Percentiles rank a stretch among this genome's conserved stretches.
These are phyloP conservation scores for Bufotes viridis DNA, from an alignment of 2,797 vertebrate genomes.

Conservation along the genomic window DNA sequence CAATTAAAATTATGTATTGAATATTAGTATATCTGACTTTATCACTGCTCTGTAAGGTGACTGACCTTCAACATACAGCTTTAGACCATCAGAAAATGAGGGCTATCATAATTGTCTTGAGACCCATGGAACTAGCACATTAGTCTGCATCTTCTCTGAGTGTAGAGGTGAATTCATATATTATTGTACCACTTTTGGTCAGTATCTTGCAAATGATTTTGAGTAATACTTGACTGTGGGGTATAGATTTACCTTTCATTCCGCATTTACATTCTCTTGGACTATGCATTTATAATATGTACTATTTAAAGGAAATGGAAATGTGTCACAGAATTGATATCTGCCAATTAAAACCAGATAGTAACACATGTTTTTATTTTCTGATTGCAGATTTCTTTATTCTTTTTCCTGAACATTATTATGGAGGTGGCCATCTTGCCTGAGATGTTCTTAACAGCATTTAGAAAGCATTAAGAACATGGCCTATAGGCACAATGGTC, in stretches of 20 bases:
- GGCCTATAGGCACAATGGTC: too few relatives aligned
- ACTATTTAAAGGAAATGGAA: neutral
- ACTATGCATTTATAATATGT: neutral
- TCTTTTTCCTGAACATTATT: too few relatives aligned
- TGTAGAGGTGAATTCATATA: neutral
- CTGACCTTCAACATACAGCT: neutral
- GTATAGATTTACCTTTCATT: neutral
- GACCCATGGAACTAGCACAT: neutral
- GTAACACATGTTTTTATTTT: too few relatives aligned
- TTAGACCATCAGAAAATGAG: neutral
- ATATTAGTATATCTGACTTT: neutral
- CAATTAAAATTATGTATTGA: neutral
- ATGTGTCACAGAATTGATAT: too few relatives aligned
- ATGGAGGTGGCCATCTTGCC: too few relatives aligned
- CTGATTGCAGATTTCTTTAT: too few relatives aligned
- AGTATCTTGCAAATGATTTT: neutral
- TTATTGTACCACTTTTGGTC: neutral
- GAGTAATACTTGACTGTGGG: too few relatives aligned
- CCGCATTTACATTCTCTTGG: neutral
- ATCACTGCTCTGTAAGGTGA: neutral
- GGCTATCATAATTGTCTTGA: slow-evolving; percentile 7
- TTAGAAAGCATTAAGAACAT: too few relatives aligned
- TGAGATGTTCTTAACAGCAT: too few relatives aligned
- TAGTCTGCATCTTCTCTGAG: neutral
- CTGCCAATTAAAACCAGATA: too few relatives aligned